Evolutionary conservation across 2,113 vertebrate species (phyloP), one percentile per base, ranked within the genome.

Genomic region (Grammomys surdaster): DNA sequence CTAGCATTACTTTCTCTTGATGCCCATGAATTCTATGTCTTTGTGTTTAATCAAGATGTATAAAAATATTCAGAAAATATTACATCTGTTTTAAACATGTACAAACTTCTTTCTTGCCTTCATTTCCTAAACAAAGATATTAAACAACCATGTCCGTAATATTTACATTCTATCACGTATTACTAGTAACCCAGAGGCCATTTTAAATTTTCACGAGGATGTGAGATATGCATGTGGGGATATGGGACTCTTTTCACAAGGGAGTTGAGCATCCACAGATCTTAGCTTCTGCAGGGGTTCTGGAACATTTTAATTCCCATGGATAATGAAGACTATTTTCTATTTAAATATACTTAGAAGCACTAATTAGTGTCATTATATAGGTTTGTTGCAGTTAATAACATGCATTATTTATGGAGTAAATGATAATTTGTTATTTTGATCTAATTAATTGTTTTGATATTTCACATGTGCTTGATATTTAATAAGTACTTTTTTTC

Each of bases 401-500:
- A 36, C 40, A 54, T 78, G 9, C 7, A 20, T 90, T 93, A 65
- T 58, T 96, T 90, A 51, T 91, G 28, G 4, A 46, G 76, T 87
- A 14, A 54, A 31, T 77, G 91, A 36, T 88, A 67, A 76, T 85
- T 51, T 63, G n/a, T 69, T 91, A 82, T 2, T 73, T 54, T 13
- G 24, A 46, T 76, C 58, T 43, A 43, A 84, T 56, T 80, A 80
- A 80, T 63, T 84, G 36, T 84, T 84, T 84, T 63, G 58, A 63
- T 33, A 46, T 85, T 95, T 92, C 88, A 60, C 7, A 87, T 58
- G 1, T 28, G 40, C 36, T 95, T 24, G 46, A 54, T 84, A 40
- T 1, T 77, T 72, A 94, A 95, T 82, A 94, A 48, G 88, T 33
- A 48, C 17, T 65, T 24, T 87, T 87, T 90, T 97, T 91, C 36